phyloP scores from a whole-genome alignment of 2,797 vertebrate species.

The Anableps anableps region DNA sequence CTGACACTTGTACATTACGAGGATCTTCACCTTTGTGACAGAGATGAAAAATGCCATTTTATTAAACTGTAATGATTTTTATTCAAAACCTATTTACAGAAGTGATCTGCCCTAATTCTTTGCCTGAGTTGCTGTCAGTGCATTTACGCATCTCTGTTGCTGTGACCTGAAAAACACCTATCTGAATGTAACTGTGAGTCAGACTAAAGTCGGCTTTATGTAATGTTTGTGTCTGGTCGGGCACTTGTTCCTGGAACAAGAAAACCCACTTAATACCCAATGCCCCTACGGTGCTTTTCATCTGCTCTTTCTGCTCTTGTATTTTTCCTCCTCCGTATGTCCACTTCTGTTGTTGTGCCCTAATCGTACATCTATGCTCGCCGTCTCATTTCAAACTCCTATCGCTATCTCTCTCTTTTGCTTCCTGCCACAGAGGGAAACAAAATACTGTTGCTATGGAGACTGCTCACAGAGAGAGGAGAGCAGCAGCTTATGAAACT shows the following conservation, averaged over 20 bases:
- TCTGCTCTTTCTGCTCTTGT: constrained; percentile 31
- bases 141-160: constrained; percentile 56
- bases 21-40: background rate
- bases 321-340: constrained; percentile 33
- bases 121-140: constrained; percentile 50
- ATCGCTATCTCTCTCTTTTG: constrained; percentile 59
- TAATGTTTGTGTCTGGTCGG: constrained; percentile 54
- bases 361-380: constrained; percentile 52
- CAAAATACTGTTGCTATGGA: constrained; percentile 86
- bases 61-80: constrained; percentile 12
- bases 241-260: constrained; percentile 49
- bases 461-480: constrained; percentile 76
- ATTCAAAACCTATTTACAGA: constrained; percentile 54
- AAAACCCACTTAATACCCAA: constrained; percentile 50
- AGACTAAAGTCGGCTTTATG: constrained; percentile 60
- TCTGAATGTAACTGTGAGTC: constrained; percentile 63
- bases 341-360: constrained; percentile 43
- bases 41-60: constrained; percentile 14
- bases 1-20: background rate
- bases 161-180: constrained; percentile 55
- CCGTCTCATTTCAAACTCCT: constrained; percentile 54
- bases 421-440: constrained; percentile 75
- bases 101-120: constrained; percentile 39
- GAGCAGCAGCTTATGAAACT: constrained; percentile 74
- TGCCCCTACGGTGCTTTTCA: constrained; percentile 44